Base-by-base conservation (phyloP, 1,140 invertebrate genomes). In the Drosophila punjabiensis region DNA sequence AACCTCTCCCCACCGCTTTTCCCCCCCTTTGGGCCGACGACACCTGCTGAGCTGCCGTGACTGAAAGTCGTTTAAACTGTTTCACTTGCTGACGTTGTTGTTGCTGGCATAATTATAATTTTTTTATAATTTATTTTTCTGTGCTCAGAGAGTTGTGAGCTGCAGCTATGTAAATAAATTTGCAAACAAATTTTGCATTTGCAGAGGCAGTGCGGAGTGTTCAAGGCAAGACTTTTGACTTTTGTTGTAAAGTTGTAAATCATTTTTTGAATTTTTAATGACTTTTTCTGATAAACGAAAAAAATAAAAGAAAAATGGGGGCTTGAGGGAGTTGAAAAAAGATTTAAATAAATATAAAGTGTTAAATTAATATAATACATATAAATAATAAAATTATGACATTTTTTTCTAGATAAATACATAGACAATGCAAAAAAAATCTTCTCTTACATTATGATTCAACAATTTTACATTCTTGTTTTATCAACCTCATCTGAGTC, bases 51-150 rank as follows among this genome's bases (percentile, higher is more conserved):
- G 65, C 39, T 78, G 76, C 64, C 76, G 76, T 78, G 76, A 78
- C 76, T 78, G 75, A 61, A 78, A 78, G 74, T 61, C 75, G 43
- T 78, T 78, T 78, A 61, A 78, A 78, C 9, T 78, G 74, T 78
- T 78, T 78, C 41, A 78, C 76, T 78, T 43, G 70, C 55, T 53
- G 52, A 43, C 53, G 43, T 66, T 77, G 60, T 39, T 77, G 59
- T 32, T 63, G 48, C 53, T 77, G 73, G 74, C 63, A 76, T 77
- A 76, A 77, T 77, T 77, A 47, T 76, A 58, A 33, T 47, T 41
- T 74, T 70, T n/a, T 59, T 37, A 24, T 24, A 24, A 24, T 16
- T 58, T 16, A 61, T 50, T 48, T 74, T 24, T 20, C 47, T 62
- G 43, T 74, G 73, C 37, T 64, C 20, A n/a, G n/a, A 69, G 66